A percentile compares a stretch with the other conserved stretches of the same genome.
These are phyloP conservation scores for Cataglyphis hispanica DNA, from an alignment of 1,140 invertebrate species.

Conservation along the genomic window DNA sequence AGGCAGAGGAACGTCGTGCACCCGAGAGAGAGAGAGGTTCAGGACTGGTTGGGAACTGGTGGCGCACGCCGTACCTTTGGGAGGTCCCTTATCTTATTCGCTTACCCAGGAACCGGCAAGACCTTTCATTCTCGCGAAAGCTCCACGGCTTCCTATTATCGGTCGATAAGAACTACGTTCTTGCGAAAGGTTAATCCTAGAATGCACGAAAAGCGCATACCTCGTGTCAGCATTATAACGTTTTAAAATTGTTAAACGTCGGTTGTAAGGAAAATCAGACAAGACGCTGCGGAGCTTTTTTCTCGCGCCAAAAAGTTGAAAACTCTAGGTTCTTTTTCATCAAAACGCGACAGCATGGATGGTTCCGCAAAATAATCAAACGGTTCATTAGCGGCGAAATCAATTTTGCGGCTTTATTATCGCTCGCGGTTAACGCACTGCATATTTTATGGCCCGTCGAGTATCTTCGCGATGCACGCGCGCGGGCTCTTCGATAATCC, in stretches of 20 bases:
- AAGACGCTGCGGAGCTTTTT: conserved; percentile 4
- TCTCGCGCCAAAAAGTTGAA: not conserved
- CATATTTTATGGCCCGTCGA: conserved; percentile 45
- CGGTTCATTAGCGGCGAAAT: conserved; percentile 62
- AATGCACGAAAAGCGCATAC: not conserved
- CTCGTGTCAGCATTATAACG: not conserved
- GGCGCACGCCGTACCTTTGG: conserved; percentile 84
- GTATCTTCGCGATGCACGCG: conserved; percentile 23
- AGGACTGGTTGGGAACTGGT: conserved; percentile 82
- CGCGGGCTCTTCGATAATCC: conserved; percentile 49
- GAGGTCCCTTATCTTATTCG: conserved; percentile 84
- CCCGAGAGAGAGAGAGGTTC: conserved; percentile 85
- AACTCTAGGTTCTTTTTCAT: not conserved
- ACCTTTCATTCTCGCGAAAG: conserved; percentile 72
- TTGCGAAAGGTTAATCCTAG: conserved; percentile 34
- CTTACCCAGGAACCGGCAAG: conserved; percentile 75
- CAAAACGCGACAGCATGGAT: not conserved
- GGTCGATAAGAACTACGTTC: conserved; percentile 69
- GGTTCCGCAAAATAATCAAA: conserved; percentile 44
- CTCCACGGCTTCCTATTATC: conserved; percentile 82
- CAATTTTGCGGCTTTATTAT: conserved; percentile 61
- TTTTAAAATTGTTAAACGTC: not conserved
- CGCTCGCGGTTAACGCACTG: conserved; percentile 26
- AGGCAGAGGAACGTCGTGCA: conserved; percentile 79
- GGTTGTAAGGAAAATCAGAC: not conserved